Evolutionary conservation across 1,140 invertebrate genomes (phyloP), one percentile per base, ranked within the genome.

Genomic region (Portunus trituberculatus): DNA sequence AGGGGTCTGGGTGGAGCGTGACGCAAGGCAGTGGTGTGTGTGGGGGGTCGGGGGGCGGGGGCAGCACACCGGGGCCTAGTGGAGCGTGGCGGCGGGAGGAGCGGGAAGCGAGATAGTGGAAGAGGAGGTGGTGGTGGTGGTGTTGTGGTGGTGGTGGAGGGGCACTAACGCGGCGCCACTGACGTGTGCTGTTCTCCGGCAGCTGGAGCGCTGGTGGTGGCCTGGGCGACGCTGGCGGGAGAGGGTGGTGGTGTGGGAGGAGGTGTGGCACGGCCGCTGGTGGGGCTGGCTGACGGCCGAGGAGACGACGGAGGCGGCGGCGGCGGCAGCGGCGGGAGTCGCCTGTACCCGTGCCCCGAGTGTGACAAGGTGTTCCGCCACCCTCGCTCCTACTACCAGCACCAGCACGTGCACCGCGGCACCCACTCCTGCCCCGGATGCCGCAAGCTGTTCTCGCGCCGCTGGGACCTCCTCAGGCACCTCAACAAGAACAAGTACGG

Each of bases 401-500:
- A 96, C 94, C 95, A 96, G 89, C 96, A 96, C 91, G 95, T 96
- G 45, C 96, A 96, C 83, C 89, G 96, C 32, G 96, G 96, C 91
- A 96, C 96, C 25, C 96, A 96, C 87, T 95, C 96, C 59, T 96
- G 96, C 87, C 96, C 96, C 4, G 95, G 94, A 45, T 96, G 96
- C 84, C 95, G 95, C 86, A 96, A 96, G 91, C 93, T 96, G 67
- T 96, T 96, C 88, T 96, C 96, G 8, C 91, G 96, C 10, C 94
- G 96, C 52, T 96, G 96, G 95, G 96, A 96, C 93, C 96, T 96
- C 87, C 96, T 96, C 94, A 86, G 96, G 29, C 96, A 96, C 91
- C 96, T 96, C n/a, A 96, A 96, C 88, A 96, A 96, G 91, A 96
- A 94, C 91, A 96, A 96, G 93, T 96, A 96, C 52, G 96, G 96